phyloP scores from a whole-genome alignment of 2,113 vertebrate genomes.

The Mesembrinibis cayennensis region DNA sequence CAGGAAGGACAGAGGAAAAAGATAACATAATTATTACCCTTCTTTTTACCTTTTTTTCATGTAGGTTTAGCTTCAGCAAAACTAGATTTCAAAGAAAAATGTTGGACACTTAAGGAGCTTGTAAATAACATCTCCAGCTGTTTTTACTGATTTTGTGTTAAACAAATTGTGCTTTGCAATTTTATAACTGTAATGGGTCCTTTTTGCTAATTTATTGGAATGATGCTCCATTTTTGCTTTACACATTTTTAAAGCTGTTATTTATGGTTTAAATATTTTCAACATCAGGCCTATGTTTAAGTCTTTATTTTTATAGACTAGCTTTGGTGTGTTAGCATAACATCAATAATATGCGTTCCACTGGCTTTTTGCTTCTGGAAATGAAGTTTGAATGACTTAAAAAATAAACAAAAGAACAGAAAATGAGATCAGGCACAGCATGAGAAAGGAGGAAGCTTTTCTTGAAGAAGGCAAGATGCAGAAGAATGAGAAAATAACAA shows the following conservation, averaged over 20 bases:
- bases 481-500: background rate
- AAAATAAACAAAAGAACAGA: constrained; percentile 35
- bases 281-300: constrained; percentile 17
- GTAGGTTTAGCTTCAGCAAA: background rate
- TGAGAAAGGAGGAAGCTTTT: constrained; percentile 12
- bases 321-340: constrained; percentile 39
- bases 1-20: background rate
- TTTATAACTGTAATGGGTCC: constrained; percentile 33
- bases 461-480: background rate
- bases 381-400: background rate
- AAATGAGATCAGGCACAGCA: background rate
- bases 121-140: constrained; percentile 52
- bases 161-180: constrained; percentile 36
- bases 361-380: constrained; percentile 42
- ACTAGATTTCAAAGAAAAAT: background rate
- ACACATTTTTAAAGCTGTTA: constrained; percentile 49
- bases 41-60: background rate
- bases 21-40: background rate
- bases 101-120: constrained; percentile 6
- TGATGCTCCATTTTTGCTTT: constrained; percentile 32
- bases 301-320: constrained; percentile 30
- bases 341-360: constrained; percentile 32
- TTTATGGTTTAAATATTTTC: constrained; percentile 37
- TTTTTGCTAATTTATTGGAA: constrained; percentile 54
- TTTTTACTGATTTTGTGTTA: constrained; percentile 56